Conservation (phyloP, 2,113 vertebrate species). For the Haemorhous mexicanus region DNA sequence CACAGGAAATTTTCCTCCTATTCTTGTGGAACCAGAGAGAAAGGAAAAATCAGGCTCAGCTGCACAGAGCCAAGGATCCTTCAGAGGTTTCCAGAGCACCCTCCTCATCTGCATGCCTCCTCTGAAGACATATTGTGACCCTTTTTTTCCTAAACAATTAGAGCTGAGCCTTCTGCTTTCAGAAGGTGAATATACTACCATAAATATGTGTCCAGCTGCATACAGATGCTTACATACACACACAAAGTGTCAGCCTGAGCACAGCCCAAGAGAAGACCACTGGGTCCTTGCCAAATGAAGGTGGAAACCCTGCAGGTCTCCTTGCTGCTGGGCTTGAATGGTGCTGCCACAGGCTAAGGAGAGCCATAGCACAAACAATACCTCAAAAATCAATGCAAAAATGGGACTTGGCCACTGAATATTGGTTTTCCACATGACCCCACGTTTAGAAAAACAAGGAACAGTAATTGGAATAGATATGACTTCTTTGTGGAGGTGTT, state of each 20-base stretch:
- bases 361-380: fast-evolving
- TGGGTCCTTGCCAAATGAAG: background rate
- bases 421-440: background rate
- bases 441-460: background rate
- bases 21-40: background rate
- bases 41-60: background rate
- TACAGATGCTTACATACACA: background rate
- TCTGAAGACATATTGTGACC: background rate
- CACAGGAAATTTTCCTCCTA: background rate
- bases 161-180: background rate
- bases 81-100: background rate
- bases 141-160: background rate
- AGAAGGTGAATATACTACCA: background rate
- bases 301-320: background rate
- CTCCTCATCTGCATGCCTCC: background rate
- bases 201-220: background rate
- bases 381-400: background rate
- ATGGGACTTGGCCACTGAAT: background rate
- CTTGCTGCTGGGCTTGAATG: background rate
- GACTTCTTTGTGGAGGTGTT: background rate
- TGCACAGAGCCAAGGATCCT: background rate
- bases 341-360: background rate
- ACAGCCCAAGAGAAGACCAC: background rate
- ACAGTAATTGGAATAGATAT: background rate
- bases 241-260: background rate